Evolutionary conservation across 2,113 vertebrate genomes (phyloP), one percentile per base, ranked within the genome.

Genomic region (Lophotis ruficrista): DNA sequence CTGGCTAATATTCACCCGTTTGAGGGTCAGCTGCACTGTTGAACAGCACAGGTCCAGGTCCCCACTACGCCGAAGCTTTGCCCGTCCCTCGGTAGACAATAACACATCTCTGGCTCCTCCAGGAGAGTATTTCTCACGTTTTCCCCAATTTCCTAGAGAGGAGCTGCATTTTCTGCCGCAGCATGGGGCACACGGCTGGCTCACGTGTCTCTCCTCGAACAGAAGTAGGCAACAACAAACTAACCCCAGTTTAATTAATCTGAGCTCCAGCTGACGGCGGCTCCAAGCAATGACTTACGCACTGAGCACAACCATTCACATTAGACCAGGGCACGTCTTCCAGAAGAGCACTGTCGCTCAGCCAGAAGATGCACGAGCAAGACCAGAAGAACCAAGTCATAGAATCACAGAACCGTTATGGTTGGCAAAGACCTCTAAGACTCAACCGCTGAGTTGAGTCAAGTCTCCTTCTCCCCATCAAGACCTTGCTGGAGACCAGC

Each of bases 251-350:
- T 71, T 62, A 64, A 85, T 56, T 85, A 65, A 50, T 12, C 28
- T 7, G 31, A 90, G 14, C 31, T 84, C 56, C 0, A 0, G 33
- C 15, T 0, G 0, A 43, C 30, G 73, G 60, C 1, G 0, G 45
- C 68, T 47, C 43, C 30, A 14, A 5, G 4, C 47, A 21, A 16
- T 5, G 37, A 30, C 16, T 68, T 3, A 14, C 0, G 10, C 47
- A 13, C 9, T 4, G n/a, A 81, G 68, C 62, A 60, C 56, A 41
- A 14, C 10, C 45, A 47, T 25, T 24, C 43, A 2, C 48, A 4
- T 12, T 12, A 66, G 25, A 48, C 6, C 48, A 11, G 9, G 27
- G 4, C 31, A 10, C 4, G 1, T 28, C 25, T 7, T 43, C 56
- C 43, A 28, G 16, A n/a, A 35, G 21, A 84, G 1, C 25, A 11